Percentiles rank a stretch among this genome's conserved stretches.
Conservation (phyloP, 2,113 vertebrate genomes). For the Henicopernis longicauda region DNA sequence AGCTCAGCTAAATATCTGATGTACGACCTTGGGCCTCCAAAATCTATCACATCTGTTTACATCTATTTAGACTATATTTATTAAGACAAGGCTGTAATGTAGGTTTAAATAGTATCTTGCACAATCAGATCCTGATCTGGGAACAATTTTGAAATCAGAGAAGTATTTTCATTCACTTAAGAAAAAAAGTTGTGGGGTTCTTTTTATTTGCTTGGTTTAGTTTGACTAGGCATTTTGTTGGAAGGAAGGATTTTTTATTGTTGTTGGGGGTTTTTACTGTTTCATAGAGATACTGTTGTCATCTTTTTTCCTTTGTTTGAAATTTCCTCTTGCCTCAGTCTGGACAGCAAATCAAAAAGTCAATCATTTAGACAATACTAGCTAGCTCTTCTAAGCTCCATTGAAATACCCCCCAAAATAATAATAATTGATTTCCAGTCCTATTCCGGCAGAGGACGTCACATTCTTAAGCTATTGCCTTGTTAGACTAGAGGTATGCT, state of each 20-base stretch:
- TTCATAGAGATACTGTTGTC: background rate
- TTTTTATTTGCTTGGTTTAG: background rate
- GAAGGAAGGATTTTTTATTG: background rate
- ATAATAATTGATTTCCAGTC: slow-evolving; percentile 37
- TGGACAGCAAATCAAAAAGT: slow-evolving; percentile 15
- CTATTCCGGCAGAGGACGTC: background rate
- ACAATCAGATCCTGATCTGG: background rate
- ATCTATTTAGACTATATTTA: background rate
- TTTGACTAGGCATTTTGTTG: background rate
- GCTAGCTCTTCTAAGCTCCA: background rate
- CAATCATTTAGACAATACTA: background rate
- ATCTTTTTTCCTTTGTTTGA: background rate
- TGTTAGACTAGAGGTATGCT: background rate
- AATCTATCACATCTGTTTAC: background rate
- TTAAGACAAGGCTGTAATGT: background rate
- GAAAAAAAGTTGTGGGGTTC: rapidly evolving
- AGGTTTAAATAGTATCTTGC: background rate
- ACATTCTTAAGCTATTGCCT: background rate
- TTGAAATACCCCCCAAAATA: background rate
- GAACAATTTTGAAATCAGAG: background rate
- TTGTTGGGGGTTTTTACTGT: background rate
- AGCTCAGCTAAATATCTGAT: background rate
- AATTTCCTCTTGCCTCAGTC: background rate
- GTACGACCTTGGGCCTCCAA: background rate
- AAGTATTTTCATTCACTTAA: background rate